phyloP scores from a whole-genome alignment of 1,140 invertebrate species.

The Drosophila serrata region DNA sequence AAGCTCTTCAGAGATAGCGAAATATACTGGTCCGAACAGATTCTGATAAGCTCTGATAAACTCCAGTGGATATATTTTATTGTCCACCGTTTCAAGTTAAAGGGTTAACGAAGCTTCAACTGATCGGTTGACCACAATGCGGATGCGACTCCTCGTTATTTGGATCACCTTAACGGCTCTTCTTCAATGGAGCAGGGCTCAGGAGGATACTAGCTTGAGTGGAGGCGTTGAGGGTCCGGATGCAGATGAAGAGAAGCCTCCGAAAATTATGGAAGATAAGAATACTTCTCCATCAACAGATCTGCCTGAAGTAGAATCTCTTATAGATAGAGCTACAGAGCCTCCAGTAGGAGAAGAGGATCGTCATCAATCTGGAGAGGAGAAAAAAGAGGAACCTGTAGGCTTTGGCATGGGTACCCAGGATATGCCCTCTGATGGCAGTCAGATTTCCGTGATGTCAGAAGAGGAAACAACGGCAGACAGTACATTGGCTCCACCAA shows the following conservation, averaged over 20 bases:
- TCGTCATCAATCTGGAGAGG: conserved; percentile 2
- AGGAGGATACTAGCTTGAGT: conserved; percentile 21
- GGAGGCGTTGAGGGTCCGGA: neutral
- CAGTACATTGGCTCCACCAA: no score
- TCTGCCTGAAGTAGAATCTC: neutral
- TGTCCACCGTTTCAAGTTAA: conserved; percentile 7
- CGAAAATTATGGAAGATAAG: neutral
- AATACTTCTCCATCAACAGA: neutral
- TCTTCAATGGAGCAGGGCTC: conserved; percentile 37
- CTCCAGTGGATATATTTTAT: conserved; percentile 8
- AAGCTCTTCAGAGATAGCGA: conserved; percentile 48
- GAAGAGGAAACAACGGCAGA: neutral
- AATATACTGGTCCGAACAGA: conserved; percentile 28
- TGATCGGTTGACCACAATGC: conserved; percentile 34
- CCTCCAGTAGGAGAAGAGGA: neutral
- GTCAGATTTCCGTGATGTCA: neutral
- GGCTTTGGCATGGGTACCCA: conserved; percentile 1
- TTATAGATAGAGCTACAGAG: no score
- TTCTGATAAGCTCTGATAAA: conserved; percentile 34
- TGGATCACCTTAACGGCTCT: conserved; percentile 42
- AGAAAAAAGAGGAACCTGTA: neutral
- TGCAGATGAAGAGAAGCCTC: neutral
- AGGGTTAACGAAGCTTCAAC: conserved; percentile 13
- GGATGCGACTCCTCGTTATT: conserved; percentile 25
- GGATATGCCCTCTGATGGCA: neutral